A percentile compares a stretch with the other conserved stretches of the same genome.
These are phyloP conservation scores for Aelia acuminata DNA, from an alignment of 2,888 invertebrate genomes.

Conservation along the genomic window DNA sequence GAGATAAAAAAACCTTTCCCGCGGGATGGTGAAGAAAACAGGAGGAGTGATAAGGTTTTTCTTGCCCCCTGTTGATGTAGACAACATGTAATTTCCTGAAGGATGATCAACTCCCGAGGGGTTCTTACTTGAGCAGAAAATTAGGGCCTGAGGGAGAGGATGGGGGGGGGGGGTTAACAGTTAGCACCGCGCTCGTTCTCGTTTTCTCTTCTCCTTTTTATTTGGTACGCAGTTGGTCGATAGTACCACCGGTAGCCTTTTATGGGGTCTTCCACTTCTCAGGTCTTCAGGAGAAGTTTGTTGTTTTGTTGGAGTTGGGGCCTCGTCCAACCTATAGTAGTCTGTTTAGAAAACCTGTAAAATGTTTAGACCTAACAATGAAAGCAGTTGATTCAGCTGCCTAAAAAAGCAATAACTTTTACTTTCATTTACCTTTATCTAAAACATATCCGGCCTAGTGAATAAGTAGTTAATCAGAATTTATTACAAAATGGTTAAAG, in stretches of 20 bases:
- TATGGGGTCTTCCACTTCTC: constrained; percentile 1
- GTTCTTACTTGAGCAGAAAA: constrained; percentile 19
- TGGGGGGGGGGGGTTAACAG: not conserved
- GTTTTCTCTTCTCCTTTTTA: not conserved
- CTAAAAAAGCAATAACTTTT: no score
- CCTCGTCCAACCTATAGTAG: not conserved
- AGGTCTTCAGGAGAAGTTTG: not conserved
- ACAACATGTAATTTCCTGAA: constrained; percentile 51
- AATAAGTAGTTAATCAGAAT: no score
- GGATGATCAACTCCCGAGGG: constrained; percentile 42
- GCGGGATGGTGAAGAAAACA: not conserved
- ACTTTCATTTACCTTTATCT: no score
- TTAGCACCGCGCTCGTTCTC: not conserved
- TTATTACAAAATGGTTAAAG: no score
- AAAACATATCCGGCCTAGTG: no score
- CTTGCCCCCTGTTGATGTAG: not conserved
- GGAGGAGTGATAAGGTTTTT: constrained; percentile 24
- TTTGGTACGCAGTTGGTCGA: not conserved
- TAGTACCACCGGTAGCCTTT: not conserved
- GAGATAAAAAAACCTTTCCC: not conserved
- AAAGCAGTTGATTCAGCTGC: no score
- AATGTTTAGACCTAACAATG: no score
- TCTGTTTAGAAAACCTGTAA: not conserved
- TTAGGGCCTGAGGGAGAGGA: not conserved
- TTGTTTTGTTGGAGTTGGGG: not conserved